Evolutionary conservation across 2,797 vertebrate genomes (phyloP).

Genomic region (Antrozous pallidus): DNA sequence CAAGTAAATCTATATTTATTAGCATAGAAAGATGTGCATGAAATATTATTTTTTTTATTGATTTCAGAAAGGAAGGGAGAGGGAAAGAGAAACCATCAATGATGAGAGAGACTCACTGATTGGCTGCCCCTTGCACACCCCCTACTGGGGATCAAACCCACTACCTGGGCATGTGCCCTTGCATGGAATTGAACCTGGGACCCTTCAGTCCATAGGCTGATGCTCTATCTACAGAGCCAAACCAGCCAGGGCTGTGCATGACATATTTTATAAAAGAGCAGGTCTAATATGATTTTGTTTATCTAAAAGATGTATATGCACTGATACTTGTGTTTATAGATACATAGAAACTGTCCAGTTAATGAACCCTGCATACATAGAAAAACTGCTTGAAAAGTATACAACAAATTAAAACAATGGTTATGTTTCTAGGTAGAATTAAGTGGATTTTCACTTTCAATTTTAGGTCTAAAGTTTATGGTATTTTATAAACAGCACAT

Average conservation of each 20-base stretch:
- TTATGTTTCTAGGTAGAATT: background rate
- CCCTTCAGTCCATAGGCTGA: too few relatives aligned
- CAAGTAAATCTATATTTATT: background rate
- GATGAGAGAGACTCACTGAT: too few relatives aligned
- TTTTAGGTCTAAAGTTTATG: background rate
- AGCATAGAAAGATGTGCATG: background rate
- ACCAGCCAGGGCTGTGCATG: background rate
- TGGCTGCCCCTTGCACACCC: too few relatives aligned
- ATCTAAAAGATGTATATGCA: background rate
- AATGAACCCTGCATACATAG: too few relatives aligned
- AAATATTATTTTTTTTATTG: background rate
- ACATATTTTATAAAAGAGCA: background rate
- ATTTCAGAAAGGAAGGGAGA: too few relatives aligned
- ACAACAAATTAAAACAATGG: background rate
- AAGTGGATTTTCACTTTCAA: background rate
- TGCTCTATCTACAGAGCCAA: too few relatives aligned
- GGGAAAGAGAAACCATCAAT: too few relatives aligned
- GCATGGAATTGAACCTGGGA: too few relatives aligned
- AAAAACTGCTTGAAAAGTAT: background rate
- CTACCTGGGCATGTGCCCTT: too few relatives aligned
- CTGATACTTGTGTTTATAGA: background rate
- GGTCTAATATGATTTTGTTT: background rate
- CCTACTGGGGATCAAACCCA: too few relatives aligned
- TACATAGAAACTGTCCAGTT: too few relatives aligned
- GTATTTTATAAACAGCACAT: constrained; percentile 7